Base-by-base conservation (phyloP, 2,113 vertebrate genomes). In the Dolichotis patagonum region DNA sequence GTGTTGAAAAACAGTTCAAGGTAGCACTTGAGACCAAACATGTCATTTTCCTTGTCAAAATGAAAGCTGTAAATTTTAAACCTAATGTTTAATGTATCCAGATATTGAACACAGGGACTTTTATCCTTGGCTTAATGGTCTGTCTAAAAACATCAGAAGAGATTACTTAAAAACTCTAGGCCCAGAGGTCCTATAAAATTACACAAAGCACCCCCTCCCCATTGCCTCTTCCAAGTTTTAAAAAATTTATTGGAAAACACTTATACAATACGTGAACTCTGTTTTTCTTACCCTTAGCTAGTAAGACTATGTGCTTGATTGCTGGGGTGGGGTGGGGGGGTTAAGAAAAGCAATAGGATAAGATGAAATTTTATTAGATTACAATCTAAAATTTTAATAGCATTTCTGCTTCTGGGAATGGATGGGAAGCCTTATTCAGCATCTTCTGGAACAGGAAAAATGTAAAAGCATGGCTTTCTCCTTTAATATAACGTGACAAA, bases 21-120 rank as follows among this genome's bases (percentile, higher is more conserved):
- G 98, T 98, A 98, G 98, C 98, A 96, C 98, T 98, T 63, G 97
- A 98, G 98, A 98, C 97, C 98, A 98, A 98, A 98, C 67, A 89
- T 98, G 98, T 98, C 98, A 98, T 98, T 99, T 98, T 98, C 98
- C 98, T 98, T 99, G 98, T 99, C 98, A 98, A 98, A 98, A 98
- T 97, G 98, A 98, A 98, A 98, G 98, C 98, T 98, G 97, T 99
- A 98, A 98, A 98, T 98, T 98, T 98, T 98, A 98, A 99, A 97
- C 97, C 96, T 98, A 98, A 98, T 98, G 98, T 98, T 98, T 98
- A 98, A 98, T 98, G 98, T 98, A 98, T 98, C 98, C 98, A 98
- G 98, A 98, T 98, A 98, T 98, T 98, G 98, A 99, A 98, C 98
- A 98, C 96, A 97, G 98, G 98, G 98, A 98, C 98, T 98, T 99